These are phyloP conservation scores for Caenorhabditis tropicalis DNA, from an alignment of 1,140 invertebrate species.

Conservation along the genomic window DNA sequence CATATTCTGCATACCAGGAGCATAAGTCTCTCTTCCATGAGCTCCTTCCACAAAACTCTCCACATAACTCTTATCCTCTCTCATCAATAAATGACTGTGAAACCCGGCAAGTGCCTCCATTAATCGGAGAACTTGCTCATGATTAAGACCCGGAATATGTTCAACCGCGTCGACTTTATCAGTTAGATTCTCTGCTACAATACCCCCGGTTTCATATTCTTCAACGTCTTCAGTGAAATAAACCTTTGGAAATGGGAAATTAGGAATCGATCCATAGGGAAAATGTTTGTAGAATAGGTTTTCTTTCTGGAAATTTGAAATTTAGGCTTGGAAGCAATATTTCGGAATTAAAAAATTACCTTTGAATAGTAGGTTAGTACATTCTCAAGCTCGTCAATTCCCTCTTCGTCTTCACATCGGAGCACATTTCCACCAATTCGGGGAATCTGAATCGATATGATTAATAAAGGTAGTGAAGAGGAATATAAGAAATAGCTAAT, in stretches of 20 bases:
- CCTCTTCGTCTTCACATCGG: background rate
- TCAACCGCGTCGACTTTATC: background rate
- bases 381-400: background rate
- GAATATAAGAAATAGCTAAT: too few relatives aligned
- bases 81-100: background rate
- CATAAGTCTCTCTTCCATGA: background rate
- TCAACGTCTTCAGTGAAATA: background rate
- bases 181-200: background rate
- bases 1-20: background rate
- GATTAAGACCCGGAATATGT: background rate
- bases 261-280: background rate
- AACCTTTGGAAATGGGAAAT: constrained; percentile 24
- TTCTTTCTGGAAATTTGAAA: background rate
- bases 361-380: background rate
- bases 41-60: constrained; percentile 6
- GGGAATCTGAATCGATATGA: background rate
- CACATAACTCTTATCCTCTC: constrained; percentile 19
- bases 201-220: background rate
- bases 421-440: background rate
- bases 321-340: background rate
- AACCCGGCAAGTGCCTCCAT: constrained; percentile 4
- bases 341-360: background rate
- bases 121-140: background rate
- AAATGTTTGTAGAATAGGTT: constrained; percentile 23
- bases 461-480: too few relatives aligned